Percentiles rank a stretch among this genome's conserved stretches.
Evolutionary conservation across 2,888 invertebrate genomes (phyloP).

Genomic region (Hylaea fasciaria): DNA sequence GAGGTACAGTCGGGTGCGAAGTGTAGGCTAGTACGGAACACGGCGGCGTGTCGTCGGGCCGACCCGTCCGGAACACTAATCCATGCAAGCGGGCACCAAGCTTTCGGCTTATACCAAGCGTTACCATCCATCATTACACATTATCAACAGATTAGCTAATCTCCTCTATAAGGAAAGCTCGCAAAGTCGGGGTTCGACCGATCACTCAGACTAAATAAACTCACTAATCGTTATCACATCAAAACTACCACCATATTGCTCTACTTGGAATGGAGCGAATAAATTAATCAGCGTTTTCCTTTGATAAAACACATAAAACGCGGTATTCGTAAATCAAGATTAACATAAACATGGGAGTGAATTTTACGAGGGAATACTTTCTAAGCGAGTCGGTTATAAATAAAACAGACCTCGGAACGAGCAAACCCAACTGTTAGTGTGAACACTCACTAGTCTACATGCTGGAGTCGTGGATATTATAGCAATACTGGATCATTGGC

Average conservation of each 20-base stretch:
- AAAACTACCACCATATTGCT: conserved; percentile 30
- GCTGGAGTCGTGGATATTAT: conserved; percentile 45
- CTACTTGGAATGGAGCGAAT: conserved; percentile 40
- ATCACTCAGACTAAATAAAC: conserved; percentile 6
- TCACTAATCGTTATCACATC: conserved; percentile 35
- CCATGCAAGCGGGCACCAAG: conserved; percentile 59
- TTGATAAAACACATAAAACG: conserved; percentile 44
- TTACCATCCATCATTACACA: conserved; percentile 32
- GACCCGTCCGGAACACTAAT: conserved; percentile 43
- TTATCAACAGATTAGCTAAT: conserved; percentile 4
- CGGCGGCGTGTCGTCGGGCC: conserved; percentile 27
- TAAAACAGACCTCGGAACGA: conserved; percentile 42
- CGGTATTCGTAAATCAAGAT: conserved; percentile 55
- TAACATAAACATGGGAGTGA: conserved; percentile 40
- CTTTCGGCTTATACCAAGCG: conserved; percentile 46
- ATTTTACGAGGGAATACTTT: conserved; percentile 50
- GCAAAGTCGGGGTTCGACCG: neutral
- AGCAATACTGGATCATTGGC: conserved; percentile 38
- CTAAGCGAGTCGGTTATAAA: conserved; percentile 45
- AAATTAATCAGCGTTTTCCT: conserved; percentile 43
- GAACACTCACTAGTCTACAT: conserved; percentile 49
- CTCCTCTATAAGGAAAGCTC: neutral
- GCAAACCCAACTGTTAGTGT: conserved; percentile 56
- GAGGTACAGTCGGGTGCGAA: conserved; percentile 17
- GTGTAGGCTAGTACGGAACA: neutral